These are phyloP conservation scores for Thera obeliscata DNA, from an alignment of 2,888 invertebrate species.

Conservation along the genomic window DNA sequence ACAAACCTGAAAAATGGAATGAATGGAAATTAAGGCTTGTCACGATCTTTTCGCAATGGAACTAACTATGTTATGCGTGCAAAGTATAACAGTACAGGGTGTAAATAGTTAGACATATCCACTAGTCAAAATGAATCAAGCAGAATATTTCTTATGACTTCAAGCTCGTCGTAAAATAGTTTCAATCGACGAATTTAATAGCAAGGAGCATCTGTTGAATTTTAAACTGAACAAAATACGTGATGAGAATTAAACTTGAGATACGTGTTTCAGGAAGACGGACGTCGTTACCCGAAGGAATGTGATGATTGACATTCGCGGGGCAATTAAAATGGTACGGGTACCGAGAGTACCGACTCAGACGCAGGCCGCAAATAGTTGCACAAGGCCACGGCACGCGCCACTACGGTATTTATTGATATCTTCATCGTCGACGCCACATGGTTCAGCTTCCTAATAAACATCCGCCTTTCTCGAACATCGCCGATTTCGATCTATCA, in stretches of 20 bases:
- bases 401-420: slow-evolving; percentile 61
- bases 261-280: slow-evolving; percentile 50
- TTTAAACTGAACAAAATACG: slow-evolving; percentile 21
- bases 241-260: slow-evolving; percentile 18
- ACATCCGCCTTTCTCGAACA: slow-evolving; percentile 54
- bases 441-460: slow-evolving; percentile 49
- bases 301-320: slow-evolving; percentile 70
- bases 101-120: background rate
- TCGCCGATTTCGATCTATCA: slow-evolving; percentile 25
- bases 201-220: background rate
- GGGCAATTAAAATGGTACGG: slow-evolving; percentile 67
- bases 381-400: slow-evolving; percentile 70
- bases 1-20: slow-evolving; percentile 22
- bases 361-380: slow-evolving; percentile 73
- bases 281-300: slow-evolving; percentile 58
- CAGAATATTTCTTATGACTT: background rate
- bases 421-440: slow-evolving; percentile 55
- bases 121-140: background rate
- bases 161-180: background rate
- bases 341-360: slow-evolving; percentile 46
- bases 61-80: slow-evolving; percentile 28
- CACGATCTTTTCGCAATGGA: slow-evolving; percentile 31
- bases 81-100: background rate
- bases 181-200: background rate
- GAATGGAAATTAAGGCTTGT: slow-evolving; percentile 24